Conservation (phyloP, 2,113 vertebrate species). For the Cyprinodon variegatus region DNA sequence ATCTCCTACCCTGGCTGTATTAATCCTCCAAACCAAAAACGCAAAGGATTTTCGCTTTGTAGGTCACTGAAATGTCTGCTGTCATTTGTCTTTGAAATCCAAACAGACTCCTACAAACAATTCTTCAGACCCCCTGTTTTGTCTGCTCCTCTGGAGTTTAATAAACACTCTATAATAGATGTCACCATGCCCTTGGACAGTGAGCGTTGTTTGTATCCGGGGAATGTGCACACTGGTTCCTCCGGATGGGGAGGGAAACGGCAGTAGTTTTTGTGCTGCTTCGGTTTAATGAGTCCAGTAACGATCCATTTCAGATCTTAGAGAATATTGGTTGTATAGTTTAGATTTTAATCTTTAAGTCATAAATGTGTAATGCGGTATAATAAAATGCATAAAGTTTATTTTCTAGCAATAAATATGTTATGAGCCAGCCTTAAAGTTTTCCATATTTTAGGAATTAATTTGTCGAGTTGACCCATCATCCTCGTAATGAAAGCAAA, state of each 20-base stretch:
- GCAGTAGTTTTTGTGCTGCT: constrained; percentile 29
- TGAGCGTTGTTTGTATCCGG: constrained; percentile 43
- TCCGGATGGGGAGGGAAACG: constrained; percentile 27
- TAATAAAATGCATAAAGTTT: constrained; percentile 7
- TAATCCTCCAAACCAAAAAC: constrained; percentile 6
- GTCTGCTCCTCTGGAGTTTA: constrained; percentile 56
- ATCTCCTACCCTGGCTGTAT: neutral
- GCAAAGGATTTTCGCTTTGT: constrained; percentile 1
- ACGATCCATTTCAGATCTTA: constrained; percentile 23
- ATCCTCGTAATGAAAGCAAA: constrained; percentile 6
- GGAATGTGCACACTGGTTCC: constrained; percentile 54
- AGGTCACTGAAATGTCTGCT: constrained; percentile 3
- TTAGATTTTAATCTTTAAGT: constrained; percentile 9
- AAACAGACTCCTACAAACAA: constrained; percentile 45
- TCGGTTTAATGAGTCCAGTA: constrained; percentile 46
- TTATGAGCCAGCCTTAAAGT: neutral
- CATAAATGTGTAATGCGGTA: neutral
- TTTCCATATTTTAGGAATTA: constrained; percentile 11
- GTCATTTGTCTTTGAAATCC: constrained; percentile 24
- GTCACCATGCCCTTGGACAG: constrained; percentile 41
- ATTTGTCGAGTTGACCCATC: constrained; percentile 10
- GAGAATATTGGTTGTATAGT: constrained; percentile 42
- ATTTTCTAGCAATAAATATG: neutral
- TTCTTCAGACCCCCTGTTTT: constrained; percentile 59
- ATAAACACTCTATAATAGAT: constrained; percentile 69